Percentiles rank a stretch among this genome's conserved stretches.
Evolutionary conservation across 2,888 invertebrate genomes (phyloP).

Genomic region (Morinoia aosen): DNA sequence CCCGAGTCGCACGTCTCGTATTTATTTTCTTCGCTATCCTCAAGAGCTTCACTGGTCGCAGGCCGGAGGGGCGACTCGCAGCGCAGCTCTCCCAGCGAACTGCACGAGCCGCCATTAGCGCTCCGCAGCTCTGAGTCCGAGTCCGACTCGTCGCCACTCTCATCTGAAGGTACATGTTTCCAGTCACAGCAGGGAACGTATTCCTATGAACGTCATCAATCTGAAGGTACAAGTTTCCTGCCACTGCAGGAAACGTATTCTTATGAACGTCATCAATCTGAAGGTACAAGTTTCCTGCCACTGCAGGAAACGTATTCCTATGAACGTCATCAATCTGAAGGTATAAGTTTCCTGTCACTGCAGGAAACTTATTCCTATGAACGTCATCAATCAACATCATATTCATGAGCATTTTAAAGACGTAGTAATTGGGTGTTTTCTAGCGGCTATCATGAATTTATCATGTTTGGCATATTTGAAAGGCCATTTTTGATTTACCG

Average conservation of each 20-base stretch:
- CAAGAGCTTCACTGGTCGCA: constrained; percentile 50
- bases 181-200: background rate
- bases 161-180: background rate
- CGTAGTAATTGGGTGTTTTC: too few species aligned
- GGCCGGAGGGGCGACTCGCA: constrained; percentile 1
- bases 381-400: too few species aligned
- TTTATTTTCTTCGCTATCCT: constrained; percentile 62
- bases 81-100: constrained; percentile 2
- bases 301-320: background rate
- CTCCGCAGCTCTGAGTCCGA: constrained; percentile 2
- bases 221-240: too few species aligned
- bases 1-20: constrained; percentile 96
- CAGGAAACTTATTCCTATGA: too few species aligned
- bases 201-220: background rate
- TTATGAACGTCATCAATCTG: background rate
- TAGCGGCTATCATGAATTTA: too few species aligned
- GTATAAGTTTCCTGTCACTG: too few species aligned
- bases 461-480: too few species aligned
- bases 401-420: too few species aligned
- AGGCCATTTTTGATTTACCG: too few species aligned
- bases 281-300: background rate
- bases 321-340: background rate
- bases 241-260: too few species aligned
- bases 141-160: constrained; percentile 28
- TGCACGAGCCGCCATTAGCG: background rate